Evolutionary conservation across 1,140 invertebrate genomes (phyloP), one percentile per base, ranked within the genome.

Genomic region (Nephila pilipes): DNA sequence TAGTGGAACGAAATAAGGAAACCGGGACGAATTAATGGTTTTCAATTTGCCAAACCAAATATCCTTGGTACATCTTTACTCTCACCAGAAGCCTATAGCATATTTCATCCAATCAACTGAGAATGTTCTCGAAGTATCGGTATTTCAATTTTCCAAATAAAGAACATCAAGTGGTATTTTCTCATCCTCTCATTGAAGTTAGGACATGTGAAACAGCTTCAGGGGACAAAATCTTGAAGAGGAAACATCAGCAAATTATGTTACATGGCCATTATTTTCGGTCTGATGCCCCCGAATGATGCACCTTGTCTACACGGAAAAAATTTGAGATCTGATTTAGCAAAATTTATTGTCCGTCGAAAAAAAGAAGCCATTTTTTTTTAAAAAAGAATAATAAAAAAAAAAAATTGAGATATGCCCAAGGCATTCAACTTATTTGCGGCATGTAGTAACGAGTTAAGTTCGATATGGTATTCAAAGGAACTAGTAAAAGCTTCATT

Each of bases 201-300:
- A 29, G 65, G 69, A 32, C 29, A 75, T 75, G 29, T 75, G 65
- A 75, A 83, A 83, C 20, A n/a, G 38, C 80, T 14, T 32, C 10
- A 25, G 46, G 80, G 80, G 54, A 55, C 12, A 25, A 10, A 25
- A 54, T 46, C 12, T 38, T 16, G 1, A 55, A 54, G 14, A 75
- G 29, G 69, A 75, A 75, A 20, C 69, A 75, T 18, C 38, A 83
- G 46, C 25, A 83, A 83, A 83, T 83, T 83, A 14, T 83, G 80
- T 83, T 83, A 83, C 80, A 83, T 55, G 80, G 80, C 38, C 38
- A 83, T 83, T 83, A 83, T 83, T 83, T 54, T 46, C 80, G 80
- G 38, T 83, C 80, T 46, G 80, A 55, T 83, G 36, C 22, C 16
- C 36, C 25, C 10, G 38, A 22, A 83, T 29, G 32, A 32, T 75